Base-by-base conservation (phyloP, 2,888 invertebrate species). In the Chrysodeixis includens region DNA sequence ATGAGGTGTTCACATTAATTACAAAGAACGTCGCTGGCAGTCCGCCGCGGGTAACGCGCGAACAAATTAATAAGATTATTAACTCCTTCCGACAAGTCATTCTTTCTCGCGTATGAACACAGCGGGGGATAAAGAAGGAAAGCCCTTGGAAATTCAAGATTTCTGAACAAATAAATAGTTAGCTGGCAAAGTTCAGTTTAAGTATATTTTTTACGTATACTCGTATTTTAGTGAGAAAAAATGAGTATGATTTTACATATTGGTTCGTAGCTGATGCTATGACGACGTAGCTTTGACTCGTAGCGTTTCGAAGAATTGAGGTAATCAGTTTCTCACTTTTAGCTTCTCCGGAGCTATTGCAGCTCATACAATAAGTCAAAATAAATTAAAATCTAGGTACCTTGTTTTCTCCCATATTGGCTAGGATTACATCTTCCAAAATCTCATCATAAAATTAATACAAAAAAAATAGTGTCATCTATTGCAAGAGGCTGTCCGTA, bases 1-100 rank as follows among this genome's bases (percentile, higher is more conserved):
- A 94, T 93, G 94, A 94, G 94, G 94, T 95, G 95, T 93, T 93
- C 89, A 85, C 92, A 91, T 93, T 94, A 94, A 94, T 95, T 93
- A 94, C 93, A 93, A 94, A 93, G 93, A 93, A 94, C 91, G 94
- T 94, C 94, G 91, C 78, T 92, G 88, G 86, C 88, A 86, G 89
- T 85, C 86, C 87, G 88, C 90, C 87, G 90, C 88, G 90, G 89
- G 90, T 88, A 87, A 89, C 89, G 87, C 82, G 86, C 80, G 83
- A 93, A 91, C 93, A 92, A 93, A 94, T 94, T 94, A 93, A 92
- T 91, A 91, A 93, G 91, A 92, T 92, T 93, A 93, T 94, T 93
- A 93, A 94, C 93, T 93, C 90, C 88, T 91, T 93, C 91, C 90
- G 93, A 93, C 93, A 92, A 91, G 90, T 93, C 92, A 93, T 93